These are phyloP conservation scores for Chelon labrosus DNA, from an alignment of 2,797 vertebrate species.

Conservation along the genomic window DNA sequence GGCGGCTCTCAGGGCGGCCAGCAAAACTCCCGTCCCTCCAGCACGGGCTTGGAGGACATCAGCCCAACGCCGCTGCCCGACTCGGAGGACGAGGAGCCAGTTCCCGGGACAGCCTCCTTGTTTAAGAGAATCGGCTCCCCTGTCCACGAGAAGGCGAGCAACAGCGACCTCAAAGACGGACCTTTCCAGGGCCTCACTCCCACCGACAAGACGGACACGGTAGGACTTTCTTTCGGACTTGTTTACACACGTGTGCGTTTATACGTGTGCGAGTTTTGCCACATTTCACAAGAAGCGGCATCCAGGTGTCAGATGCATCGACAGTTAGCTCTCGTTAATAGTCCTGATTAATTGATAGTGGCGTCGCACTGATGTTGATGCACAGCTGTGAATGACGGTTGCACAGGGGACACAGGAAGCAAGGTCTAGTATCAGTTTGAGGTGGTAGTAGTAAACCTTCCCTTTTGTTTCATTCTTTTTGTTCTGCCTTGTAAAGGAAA, in stretches of 20 bases:
- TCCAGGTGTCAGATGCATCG: neutral
- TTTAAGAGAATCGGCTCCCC: constrained; percentile 82
- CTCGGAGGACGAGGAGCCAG: constrained; percentile 91
- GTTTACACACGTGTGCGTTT: neutral
- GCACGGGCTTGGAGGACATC: constrained; percentile 96
- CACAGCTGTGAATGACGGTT: constrained; percentile 59
- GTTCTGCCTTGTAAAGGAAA: constrained; percentile 50
- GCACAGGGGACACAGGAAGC: constrained; percentile 63
- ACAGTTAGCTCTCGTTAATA: neutral
- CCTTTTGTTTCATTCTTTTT: constrained; percentile 57
- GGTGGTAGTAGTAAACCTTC: constrained; percentile 65
- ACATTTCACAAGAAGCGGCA: neutral
- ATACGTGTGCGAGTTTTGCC: neutral
- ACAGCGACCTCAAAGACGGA: constrained; percentile 85
- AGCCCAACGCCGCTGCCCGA: constrained; percentile 97
- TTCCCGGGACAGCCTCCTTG: constrained; percentile 82
- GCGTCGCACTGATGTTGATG: constrained; percentile 35
- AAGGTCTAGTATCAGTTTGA: constrained; percentile 53
- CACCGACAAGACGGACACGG: constrained; percentile 92
- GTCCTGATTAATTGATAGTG: constrained; percentile 7
- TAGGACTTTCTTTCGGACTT: constrained; percentile 71
- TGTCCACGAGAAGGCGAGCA: constrained; percentile 80
- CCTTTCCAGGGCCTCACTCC: constrained; percentile 86
- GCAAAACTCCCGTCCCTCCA: constrained; percentile 90
- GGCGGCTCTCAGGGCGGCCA: constrained; percentile 85